Evolutionary conservation across 2,888 invertebrate species (phyloP), one percentile per base, ranked within the genome.

Genomic region (Acanthococcus lagerstroemiae): DNA sequence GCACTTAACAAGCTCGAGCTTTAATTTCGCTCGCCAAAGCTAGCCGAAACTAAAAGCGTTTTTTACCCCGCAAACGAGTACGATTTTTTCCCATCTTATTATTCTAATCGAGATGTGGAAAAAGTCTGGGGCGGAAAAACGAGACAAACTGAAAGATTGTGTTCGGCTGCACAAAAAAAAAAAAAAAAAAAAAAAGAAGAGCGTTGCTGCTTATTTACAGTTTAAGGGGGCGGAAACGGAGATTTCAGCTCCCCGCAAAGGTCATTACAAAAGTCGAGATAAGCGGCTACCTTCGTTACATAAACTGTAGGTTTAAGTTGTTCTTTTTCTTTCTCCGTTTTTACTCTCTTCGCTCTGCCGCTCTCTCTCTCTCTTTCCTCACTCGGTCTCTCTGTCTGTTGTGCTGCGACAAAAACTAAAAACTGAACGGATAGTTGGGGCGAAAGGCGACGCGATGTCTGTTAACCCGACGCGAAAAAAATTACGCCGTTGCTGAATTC

Each of bases 201-300:
- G n/a, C n/a, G n/a, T n/a, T n/a, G n/a, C n/a, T n/a, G n/a, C n/a
- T 60, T 60, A 60, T 60, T 60, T 60, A 60, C 60, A 60, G 48
- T 60, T 60, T 60, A 60, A 50, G 60, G 60, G 60, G 60, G 60
- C 48, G 48, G 60, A 60, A 60, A 60, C 46, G 48, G 60, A 60
- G 60, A 48, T 60, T 60, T n/a, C n/a, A n/a, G 48, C 48, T 60
- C 48, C 60, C 60, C 60, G 48, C 60, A 46, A 60, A 60, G 60
- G 60, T 60, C 60, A 60, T 60, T 60, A 60, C 60, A 60, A 46
- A 63, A 63, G 63, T 63, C 54, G 50, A 63, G 63, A 63, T 63
- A 63, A 63, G 27, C n/a, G n/a, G 63, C 54, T 37, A 54, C 63
- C 54, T 63, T 63, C 63, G 54, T 63, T 63, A 63, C 54, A 52